These are phyloP conservation scores for Geotria australis DNA, from an alignment of 2,797 vertebrate genomes.

Conservation along the genomic window DNA sequence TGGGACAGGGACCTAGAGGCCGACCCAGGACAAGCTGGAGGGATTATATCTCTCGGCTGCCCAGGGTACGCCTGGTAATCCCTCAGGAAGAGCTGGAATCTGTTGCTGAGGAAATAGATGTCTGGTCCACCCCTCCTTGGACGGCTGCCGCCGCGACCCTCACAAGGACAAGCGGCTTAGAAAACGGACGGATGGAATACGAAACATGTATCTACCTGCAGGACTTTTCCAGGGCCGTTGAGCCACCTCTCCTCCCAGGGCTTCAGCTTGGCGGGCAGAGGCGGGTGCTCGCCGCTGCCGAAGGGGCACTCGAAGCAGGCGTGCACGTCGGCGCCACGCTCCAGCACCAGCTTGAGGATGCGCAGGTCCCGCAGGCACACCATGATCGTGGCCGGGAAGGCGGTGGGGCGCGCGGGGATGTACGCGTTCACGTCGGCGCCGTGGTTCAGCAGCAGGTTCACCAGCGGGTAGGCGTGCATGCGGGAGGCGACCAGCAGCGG, in stretches of 20 bases:
- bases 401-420: constrained; percentile 41
- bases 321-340: constrained; percentile 36
- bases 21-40: too few relatives aligned
- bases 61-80: too few relatives aligned
- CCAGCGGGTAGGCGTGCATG: constrained; percentile 25
- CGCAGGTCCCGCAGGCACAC: constrained; percentile 53
- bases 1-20: too few relatives aligned
- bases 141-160: too few relatives aligned
- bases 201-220: too few relatives aligned
- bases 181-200: too few relatives aligned
- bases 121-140: too few relatives aligned
- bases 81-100: too few relatives aligned
- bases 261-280: constrained; percentile 1
- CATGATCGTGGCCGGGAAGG: constrained; percentile 61
- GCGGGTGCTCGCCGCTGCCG: constrained; percentile 32
- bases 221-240: neutral
- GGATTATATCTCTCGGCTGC: too few relatives aligned
- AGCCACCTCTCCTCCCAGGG: neutral
- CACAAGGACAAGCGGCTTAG: too few relatives aligned
- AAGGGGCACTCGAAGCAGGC: constrained; percentile 49
- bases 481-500: constrained; percentile 53
- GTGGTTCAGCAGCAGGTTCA: constrained; percentile 37
- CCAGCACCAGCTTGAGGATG: constrained; percentile 53
- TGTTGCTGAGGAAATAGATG: too few relatives aligned
- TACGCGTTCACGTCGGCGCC: constrained; percentile 43